Percentiles rank a stretch among this genome's conserved stretches.
Conservation (phyloP, 1,140 invertebrate species). For the Aethina tumida region DNA sequence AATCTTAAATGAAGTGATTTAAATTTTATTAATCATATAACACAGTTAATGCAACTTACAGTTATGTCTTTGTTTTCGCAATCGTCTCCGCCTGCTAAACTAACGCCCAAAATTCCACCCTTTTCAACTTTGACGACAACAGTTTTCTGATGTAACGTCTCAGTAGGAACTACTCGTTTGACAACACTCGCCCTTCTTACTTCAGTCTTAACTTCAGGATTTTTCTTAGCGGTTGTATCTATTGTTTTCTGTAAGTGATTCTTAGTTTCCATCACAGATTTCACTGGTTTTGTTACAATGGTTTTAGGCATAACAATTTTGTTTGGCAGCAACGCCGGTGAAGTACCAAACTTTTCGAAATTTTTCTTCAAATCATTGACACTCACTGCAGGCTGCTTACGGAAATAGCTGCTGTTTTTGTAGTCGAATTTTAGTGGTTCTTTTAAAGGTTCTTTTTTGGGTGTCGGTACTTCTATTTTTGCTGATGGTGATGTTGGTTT, state of each 20-base stretch:
- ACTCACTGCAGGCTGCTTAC: too few species aligned
- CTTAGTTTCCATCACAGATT: slow-evolving; percentile 6
- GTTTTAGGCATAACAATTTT: slow-evolving; percentile 11
- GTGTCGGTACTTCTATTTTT: too few species aligned
- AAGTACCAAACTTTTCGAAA: slow-evolving; percentile 44
- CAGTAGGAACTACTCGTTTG: slow-evolving; percentile 8
- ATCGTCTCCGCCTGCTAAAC: slow-evolving; percentile 75
- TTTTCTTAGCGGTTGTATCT: slow-evolving; percentile 2
- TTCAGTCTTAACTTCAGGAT: slow-evolving; percentile 13
- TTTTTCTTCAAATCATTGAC: slow-evolving; percentile 52
- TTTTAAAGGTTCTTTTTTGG: too few species aligned
- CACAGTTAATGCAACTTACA: slow-evolving; percentile 41
- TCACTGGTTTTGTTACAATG: slow-evolving; percentile 6
- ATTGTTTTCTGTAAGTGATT: slow-evolving; percentile 2
- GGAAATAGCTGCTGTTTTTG: not conserved
- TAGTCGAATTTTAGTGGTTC: not conserved
- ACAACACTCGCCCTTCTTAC: slow-evolving; percentile 7
- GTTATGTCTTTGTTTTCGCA: slow-evolving; percentile 87
- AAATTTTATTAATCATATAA: slow-evolving; percentile 4
- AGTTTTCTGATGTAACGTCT: slow-evolving; percentile 3
- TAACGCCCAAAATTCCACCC: slow-evolving; percentile 73
- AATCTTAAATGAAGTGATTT: slow-evolving; percentile 46
- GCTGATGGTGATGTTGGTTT: too few species aligned
- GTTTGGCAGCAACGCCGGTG: slow-evolving; percentile 33
- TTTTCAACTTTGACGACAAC: slow-evolving; percentile 38